A percentile compares a stretch with the other conserved stretches of the same genome.
These are phyloP conservation scores for Sakesphorus luctuosus DNA, from an alignment of 2,113 vertebrate species.

Conservation along the genomic window DNA sequence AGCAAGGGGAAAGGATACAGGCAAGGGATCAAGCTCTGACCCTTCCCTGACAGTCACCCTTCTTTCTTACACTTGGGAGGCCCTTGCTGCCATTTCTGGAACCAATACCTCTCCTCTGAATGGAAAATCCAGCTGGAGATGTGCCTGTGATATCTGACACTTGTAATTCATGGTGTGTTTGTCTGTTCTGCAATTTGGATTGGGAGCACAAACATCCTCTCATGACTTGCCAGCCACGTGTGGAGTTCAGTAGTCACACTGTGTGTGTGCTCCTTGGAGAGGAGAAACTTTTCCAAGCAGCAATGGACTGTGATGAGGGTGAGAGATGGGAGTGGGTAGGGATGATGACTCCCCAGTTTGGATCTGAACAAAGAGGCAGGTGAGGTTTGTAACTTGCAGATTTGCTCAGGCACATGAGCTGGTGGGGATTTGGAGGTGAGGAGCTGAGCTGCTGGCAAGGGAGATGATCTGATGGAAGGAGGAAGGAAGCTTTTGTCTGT, in stretches of 20 bases:
- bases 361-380: background rate
- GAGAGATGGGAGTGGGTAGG: background rate
- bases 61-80: slow-evolving; percentile 1
- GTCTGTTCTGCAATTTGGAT: slow-evolving; percentile 13
- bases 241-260: slow-evolving; percentile 35
- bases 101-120: slow-evolving; percentile 6
- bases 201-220: background rate
- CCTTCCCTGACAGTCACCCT: background rate
- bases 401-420: background rate
- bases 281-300: background rate
- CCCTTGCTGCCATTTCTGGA: background rate
- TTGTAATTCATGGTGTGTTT: background rate
- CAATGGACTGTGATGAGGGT: background rate
- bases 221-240: slow-evolving; percentile 5
- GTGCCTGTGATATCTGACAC: slow-evolving; percentile 62
- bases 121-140: slow-evolving; percentile 54
- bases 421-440: background rate
- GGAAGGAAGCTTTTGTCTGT: background rate
- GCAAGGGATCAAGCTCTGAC: background rate
- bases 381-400: background rate
- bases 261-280: slow-evolving; percentile 12
- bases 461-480: background rate
- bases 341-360: background rate
- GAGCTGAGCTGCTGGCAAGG: background rate
- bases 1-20: background rate